These are phyloP conservation scores for Abrostola tripartita DNA, from an alignment of 2,888 invertebrate species.

Conservation along the genomic window DNA sequence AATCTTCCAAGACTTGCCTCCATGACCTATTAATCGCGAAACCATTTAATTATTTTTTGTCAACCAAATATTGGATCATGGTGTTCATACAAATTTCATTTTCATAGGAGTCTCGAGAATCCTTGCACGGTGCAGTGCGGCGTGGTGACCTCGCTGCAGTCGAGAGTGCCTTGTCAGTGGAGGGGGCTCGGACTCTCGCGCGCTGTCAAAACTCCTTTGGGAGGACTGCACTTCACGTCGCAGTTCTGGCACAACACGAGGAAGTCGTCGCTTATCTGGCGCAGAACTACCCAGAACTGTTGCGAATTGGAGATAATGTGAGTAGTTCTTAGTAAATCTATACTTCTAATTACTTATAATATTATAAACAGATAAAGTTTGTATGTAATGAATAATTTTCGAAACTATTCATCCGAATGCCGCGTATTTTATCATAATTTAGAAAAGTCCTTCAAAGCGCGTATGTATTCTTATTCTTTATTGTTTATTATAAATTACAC, in stretches of 20 bases:
- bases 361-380: too few species aligned
- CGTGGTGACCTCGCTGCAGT: conserved; percentile 89
- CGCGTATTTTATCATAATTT: too few species aligned
- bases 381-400: too few species aligned
- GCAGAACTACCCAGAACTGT: conserved; percentile 91
- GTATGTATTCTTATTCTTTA: too few species aligned
- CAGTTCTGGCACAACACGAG: conserved; percentile 94
- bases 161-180: conserved; percentile 86
- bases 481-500: too few species aligned
- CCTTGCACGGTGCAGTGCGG: conserved; percentile 91
- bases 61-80: background rate
- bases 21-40: too few species aligned
- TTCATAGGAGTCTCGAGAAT: conserved; percentile 92
- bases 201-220: conserved; percentile 90
- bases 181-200: conserved; percentile 79
- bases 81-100: background rate
- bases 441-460: too few species aligned
- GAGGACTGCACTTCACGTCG: conserved; percentile 94
- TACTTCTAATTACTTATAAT: background rate
- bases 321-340: conserved; percentile 65
- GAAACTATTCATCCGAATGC: too few species aligned
- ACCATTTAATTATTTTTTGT: background rate
- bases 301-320: conserved; percentile 95
- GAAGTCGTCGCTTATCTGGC: conserved; percentile 94
- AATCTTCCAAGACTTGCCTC: too few species aligned